phyloP scores from a whole-genome alignment of 1,140 invertebrate genomes.

The Bombus difficillimus region DNA sequence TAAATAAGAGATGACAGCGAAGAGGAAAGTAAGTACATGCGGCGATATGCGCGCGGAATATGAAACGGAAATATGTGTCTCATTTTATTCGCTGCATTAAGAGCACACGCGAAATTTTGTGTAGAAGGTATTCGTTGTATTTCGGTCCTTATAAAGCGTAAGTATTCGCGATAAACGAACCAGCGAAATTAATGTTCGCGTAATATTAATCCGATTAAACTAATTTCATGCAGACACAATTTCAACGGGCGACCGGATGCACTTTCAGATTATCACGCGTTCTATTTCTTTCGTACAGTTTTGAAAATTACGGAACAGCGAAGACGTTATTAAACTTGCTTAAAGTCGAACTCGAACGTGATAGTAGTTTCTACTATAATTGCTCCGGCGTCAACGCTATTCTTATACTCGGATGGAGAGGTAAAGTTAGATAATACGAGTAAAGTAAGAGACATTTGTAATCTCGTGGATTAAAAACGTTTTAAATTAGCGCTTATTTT shows the following conservation, averaged over 20 bases:
- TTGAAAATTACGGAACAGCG: not conserved
- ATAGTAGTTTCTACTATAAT: not conserved
- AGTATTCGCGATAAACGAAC: not conserved
- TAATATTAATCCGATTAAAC: not conserved
- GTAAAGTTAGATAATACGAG: constrained; percentile 5
- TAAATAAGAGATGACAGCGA: constrained; percentile 7
- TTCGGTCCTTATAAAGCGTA: not conserved
- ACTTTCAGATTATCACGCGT: not conserved
- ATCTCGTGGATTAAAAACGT: constrained; percentile 12
- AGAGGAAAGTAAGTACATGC: not conserved
- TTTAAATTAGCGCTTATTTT: constrained; percentile 20
- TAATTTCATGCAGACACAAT: not conserved
- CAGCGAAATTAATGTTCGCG: not conserved
- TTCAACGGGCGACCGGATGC: not conserved
- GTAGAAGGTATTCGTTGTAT: not conserved
- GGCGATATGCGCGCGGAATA: not conserved
- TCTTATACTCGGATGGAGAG: not conserved
- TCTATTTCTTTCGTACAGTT: not conserved
- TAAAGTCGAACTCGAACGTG: constrained; percentile 7
- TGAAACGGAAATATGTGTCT: not conserved
- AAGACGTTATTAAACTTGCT: not conserved
- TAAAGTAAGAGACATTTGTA: constrained; percentile 28
- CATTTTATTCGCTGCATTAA: not conserved
- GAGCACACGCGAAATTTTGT: not conserved
- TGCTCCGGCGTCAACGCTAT: not conserved